Base-by-base conservation (phyloP, 2,113 vertebrate genomes). In the Pyxicephalus adspersus region DNA sequence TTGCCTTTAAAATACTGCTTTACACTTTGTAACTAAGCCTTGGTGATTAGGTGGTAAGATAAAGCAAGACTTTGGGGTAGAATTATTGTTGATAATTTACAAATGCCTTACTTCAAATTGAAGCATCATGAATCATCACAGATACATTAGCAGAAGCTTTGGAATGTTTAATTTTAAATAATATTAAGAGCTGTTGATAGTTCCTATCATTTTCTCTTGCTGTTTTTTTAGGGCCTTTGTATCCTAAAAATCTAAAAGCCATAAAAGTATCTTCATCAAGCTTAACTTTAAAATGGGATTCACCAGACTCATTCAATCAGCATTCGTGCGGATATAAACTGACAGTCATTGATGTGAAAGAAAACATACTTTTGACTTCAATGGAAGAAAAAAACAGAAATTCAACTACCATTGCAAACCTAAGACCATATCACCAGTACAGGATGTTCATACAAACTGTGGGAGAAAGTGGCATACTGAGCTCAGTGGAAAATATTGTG, bases 361-460 rank as follows among this genome's bases (percentile, higher is more conserved):
- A 83, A 29, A 86, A 85, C 26, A 68, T 67, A 11, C 89, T 85
- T 71, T 83, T 87, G 28, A 80, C 87, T 26, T 22, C 91, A 2
- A 68, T 84, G 52, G 83, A 91, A 84, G 84, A 79, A 82, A 94
- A 92, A 84, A 84, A 38, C 60, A 90, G 86, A 57, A 84, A 83
- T 45, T 89, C 88, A 29, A 58, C 84, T 58, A 73, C 85, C 64
- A 91, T 96, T 81, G 50, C 23, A 89, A 87, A 90, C 25, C 57
- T 94, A 61, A 89, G 88, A 79, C 85, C 93, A n/a, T 92, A 91
- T 86, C 93, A 88, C 83, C 87, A 84, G 28, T 96, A 96, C 88
- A 86, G 71, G 31, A n/a, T 96, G 29, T 87, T 89, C 83, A 83
- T 98, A 34, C 87, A 93, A 81, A 91, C 89, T 0, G 85, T 94